These are phyloP conservation scores for Limnothrissa miodon DNA, from an alignment of 2,113 vertebrate genomes.

Conservation along the genomic window DNA sequence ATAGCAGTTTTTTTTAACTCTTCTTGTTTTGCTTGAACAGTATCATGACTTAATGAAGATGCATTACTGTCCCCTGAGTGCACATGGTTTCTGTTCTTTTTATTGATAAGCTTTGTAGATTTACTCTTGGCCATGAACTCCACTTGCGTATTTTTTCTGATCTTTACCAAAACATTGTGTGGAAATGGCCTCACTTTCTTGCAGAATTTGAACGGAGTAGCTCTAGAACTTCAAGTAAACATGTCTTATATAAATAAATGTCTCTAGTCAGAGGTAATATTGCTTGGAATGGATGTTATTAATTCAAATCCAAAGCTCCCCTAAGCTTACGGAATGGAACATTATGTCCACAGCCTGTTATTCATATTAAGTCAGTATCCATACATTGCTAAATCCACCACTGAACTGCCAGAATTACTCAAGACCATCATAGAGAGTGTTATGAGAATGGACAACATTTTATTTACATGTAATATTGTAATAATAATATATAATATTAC, in stretches of 20 bases:
- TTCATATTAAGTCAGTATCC: not conserved
- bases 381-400: too few relatives aligned
- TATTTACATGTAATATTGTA: too few relatives aligned
- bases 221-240: not conserved
- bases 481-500: too few relatives aligned
- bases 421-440: not conserved
- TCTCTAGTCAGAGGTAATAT: not conserved
- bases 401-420: not conserved
- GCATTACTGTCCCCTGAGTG: not conserved
- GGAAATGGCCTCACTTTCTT: not conserved
- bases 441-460: too few relatives aligned
- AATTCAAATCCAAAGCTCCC: not conserved
- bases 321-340: not conserved
- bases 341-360: not conserved
- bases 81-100: not conserved
- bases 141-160: not conserved
- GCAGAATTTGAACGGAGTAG: not conserved
- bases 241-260: not conserved
- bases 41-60: not conserved
- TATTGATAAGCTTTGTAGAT: not conserved
- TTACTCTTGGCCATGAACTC: not conserved
- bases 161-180: not conserved
- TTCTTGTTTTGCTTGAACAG: not conserved
- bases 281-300: not conserved
- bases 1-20: not conserved